Conservation (phyloP, 1,140 invertebrate genomes). For the Leptoteleia sp. region DNA sequence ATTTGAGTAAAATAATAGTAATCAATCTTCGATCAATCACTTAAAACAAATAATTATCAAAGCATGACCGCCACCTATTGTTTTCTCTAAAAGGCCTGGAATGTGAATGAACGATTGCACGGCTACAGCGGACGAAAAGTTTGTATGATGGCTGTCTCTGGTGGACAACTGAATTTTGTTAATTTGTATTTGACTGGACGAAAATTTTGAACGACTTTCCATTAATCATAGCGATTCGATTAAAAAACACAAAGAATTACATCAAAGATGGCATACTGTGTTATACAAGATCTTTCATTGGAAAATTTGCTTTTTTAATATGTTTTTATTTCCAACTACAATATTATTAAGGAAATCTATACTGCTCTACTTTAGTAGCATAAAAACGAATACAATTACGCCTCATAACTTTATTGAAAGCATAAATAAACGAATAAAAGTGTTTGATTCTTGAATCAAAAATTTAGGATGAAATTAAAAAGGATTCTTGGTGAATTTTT, state of each 20-base stretch:
- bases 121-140: slow-evolving; percentile 5
- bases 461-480: slow-evolving; percentile 18
- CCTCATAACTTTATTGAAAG: too few relatives aligned
- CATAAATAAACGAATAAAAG: slow-evolving; percentile 14
- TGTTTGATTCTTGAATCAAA: slow-evolving; percentile 4
- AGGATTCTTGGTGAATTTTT: not conserved
- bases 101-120: slow-evolving; percentile 15
- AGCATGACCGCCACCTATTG: slow-evolving; percentile 46
- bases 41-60: slow-evolving; percentile 24
- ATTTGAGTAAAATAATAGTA: too few relatives aligned
- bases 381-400: too few relatives aligned
- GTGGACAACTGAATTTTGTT: slow-evolving; percentile 14
- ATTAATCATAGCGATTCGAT: slow-evolving; percentile 42
- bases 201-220: slow-evolving; percentile 19
- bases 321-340: slow-evolving; percentile 44
- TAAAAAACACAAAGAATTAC: slow-evolving; percentile 35
- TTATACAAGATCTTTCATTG: slow-evolving; percentile 10
- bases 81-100: slow-evolving; percentile 21
- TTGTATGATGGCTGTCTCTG: not conserved
- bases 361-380: slow-evolving; percentile 30
- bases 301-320: not conserved
- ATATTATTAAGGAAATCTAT: slow-evolving; percentile 20
- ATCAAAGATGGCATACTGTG: slow-evolving; percentile 1
- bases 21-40: slow-evolving; percentile 22
- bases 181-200: slow-evolving; percentile 1